Percentiles rank a stretch among this genome's conserved stretches.
Evolutionary conservation across 2,113 vertebrate species (phyloP).

Genomic region (Leucopsar rothschildi): DNA sequence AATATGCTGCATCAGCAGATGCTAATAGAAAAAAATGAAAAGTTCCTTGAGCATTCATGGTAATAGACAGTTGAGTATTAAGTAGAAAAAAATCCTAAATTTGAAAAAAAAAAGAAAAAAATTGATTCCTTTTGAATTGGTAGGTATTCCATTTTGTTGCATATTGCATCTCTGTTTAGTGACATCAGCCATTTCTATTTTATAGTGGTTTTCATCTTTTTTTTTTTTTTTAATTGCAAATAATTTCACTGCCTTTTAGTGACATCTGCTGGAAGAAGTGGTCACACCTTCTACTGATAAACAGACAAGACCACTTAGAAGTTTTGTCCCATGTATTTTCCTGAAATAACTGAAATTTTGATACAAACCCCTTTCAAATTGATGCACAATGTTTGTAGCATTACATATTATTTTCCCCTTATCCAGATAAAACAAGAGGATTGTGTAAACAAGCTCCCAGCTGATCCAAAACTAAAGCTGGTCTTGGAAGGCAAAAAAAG

Average conservation of each 20-base stretch:
- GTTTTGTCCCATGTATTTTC: neutral
- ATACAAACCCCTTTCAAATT: neutral
- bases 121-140: neutral
- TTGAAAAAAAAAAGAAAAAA: neutral
- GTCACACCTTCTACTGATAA: neutral
- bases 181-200: neutral
- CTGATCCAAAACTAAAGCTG: neutral
- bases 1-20: neutral
- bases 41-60: neutral
- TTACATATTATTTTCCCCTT: neutral
- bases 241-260: neutral
- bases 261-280: slow-evolving; percentile 35
- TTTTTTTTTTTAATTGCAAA: neutral
- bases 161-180: neutral
- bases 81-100: neutral
- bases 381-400: neutral
- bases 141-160: neutral
- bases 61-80: neutral
- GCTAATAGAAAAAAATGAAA: neutral
- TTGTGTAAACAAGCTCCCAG: neutral
- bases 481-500: neutral
- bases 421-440: neutral
- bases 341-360: neutral
- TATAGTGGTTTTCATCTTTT: neutral
- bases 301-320: neutral